These are phyloP conservation scores for Clarias pachynema DNA, from an alignment of 2,797 vertebrate species.

Conservation along the genomic window DNA sequence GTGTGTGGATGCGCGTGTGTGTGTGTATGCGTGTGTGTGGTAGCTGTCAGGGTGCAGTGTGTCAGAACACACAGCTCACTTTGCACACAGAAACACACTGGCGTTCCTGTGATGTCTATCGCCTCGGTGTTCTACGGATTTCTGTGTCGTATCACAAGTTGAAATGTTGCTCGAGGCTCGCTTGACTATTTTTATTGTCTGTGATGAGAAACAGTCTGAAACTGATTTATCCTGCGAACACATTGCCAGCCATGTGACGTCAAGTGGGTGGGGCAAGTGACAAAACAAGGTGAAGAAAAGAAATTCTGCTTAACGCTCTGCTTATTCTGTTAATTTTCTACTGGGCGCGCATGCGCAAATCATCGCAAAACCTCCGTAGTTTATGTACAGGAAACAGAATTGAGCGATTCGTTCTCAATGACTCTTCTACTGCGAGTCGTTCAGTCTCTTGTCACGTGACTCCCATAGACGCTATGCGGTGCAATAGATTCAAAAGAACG, in stretches of 20 bases:
- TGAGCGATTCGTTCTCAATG: too few relatives aligned
- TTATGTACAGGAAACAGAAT: too few relatives aligned
- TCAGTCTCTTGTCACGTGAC: too few relatives aligned
- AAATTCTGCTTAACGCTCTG: background rate
- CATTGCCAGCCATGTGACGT: background rate
- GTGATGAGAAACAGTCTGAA: slow-evolving; percentile 4
- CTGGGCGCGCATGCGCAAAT: too few relatives aligned
- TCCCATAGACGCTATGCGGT: too few relatives aligned
- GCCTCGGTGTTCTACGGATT: slow-evolving; percentile 31
- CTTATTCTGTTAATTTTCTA: background rate
- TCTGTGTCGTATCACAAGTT: slow-evolving; percentile 32
- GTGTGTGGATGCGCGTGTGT: too few relatives aligned
- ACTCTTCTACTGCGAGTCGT: too few relatives aligned
- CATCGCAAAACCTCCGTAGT: too few relatives aligned
- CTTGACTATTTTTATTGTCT: slow-evolving; percentile 24
- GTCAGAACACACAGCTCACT: slow-evolving; percentile 42
- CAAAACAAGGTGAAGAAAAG: background rate
- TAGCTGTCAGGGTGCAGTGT: slow-evolving; percentile 40
- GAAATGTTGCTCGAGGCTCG: slow-evolving; percentile 31
- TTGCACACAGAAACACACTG: slow-evolving; percentile 35
- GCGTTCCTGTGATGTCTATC: slow-evolving; percentile 26
- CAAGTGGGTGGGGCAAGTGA: background rate
- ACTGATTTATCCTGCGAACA: background rate
- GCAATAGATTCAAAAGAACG: too few relatives aligned
- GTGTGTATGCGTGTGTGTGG: slow-evolving; percentile 20